Conservation (phyloP, 2,113 vertebrate genomes). For the Amazona guildingii region DNA sequence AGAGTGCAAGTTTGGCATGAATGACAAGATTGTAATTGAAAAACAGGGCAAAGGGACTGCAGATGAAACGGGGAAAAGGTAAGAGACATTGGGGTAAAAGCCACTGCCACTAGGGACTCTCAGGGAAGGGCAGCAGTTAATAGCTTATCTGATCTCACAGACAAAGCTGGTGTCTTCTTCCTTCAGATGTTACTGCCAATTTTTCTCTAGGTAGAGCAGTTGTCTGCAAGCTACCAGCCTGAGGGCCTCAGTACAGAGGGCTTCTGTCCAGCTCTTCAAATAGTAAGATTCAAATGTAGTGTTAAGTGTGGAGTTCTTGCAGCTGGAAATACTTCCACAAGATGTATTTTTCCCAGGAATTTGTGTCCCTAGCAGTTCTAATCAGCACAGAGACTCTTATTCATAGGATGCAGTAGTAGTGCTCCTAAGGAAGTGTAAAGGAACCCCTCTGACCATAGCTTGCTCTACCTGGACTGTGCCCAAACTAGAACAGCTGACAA, state of each 20-base stretch:
- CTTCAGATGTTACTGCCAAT: background rate
- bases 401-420: background rate
- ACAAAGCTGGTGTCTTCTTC: background rate
- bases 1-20: conserved; percentile 99
- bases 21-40: conserved; percentile 99
- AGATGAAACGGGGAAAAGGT: conserved; percentile 96
- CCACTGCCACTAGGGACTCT: background rate
- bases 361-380: background rate
- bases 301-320: background rate
- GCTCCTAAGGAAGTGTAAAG: background rate
- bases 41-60: conserved; percentile 97
- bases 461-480: background rate
- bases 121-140: background rate
- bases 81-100: conserved; percentile 49
- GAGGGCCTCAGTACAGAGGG: background rate
- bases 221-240: background rate
- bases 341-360: background rate
- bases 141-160: background rate
- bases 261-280: background rate
- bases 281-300: background rate
- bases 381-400: background rate
- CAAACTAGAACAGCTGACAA: background rate
- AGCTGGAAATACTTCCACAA: background rate
- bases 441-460: background rate
- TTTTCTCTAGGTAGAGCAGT: background rate